Conservation (phyloP, 2,113 vertebrate species). For the Pristiophorus japonicus region DNA sequence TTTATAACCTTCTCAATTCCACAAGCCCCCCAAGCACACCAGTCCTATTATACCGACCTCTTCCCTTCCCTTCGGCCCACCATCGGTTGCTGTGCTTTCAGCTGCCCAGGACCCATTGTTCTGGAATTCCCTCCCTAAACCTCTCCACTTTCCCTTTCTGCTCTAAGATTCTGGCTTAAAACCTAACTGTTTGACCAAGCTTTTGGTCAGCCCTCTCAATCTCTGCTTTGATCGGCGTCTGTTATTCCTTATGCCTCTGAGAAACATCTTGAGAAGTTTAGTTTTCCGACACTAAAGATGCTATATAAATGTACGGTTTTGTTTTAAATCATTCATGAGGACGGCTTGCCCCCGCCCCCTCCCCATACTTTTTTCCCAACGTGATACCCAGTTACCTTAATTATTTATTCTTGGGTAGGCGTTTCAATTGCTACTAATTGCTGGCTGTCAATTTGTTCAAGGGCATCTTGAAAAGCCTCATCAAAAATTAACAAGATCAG, state of each 20-base stretch:
- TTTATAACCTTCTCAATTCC: background rate
- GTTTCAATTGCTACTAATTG: background rate
- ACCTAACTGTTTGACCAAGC: background rate
- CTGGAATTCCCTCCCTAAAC: background rate
- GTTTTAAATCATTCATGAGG: background rate
- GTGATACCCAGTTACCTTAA: background rate
- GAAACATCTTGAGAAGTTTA: background rate
- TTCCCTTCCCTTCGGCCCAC: no score
- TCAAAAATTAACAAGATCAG: slow-evolving; percentile 15
- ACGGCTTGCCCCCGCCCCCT: background rate
- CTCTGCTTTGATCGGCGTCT: background rate
- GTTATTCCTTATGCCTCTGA: background rate
- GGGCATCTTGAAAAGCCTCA: background rate
- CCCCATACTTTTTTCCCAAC: background rate
- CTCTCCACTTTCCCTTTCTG: background rate
- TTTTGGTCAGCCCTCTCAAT: background rate
- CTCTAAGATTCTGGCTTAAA: background rate
- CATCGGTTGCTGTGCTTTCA: no score
- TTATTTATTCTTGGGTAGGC: background rate
- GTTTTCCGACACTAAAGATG: background rate
- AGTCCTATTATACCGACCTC: no score
- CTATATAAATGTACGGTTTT: background rate
- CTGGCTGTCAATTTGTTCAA: background rate
- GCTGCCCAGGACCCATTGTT: background rate
- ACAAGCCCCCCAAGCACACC: background rate